These are phyloP conservation scores for Synergus japonicus DNA, from an alignment of 2,888 invertebrate genomes.

Conservation along the genomic window DNA sequence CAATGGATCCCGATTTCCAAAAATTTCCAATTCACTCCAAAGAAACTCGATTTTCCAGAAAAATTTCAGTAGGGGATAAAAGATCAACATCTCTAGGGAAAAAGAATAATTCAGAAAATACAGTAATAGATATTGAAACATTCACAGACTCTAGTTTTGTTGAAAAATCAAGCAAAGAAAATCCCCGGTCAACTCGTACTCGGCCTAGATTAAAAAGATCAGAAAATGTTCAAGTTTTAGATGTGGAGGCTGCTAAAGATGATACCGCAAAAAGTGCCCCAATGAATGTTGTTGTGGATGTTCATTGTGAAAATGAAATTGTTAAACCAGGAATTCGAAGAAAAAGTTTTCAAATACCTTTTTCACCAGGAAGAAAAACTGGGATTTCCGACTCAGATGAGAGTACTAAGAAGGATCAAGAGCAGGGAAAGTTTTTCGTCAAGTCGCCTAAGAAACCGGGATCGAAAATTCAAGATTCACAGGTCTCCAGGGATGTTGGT, in stretches of 20 bases:
- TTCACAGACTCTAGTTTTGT: neutral
- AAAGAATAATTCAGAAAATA: conserved; percentile 1
- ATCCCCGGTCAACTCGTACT: conserved; percentile 37
- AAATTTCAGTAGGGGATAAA: conserved; percentile 6
- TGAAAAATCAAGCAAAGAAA: conserved; percentile 25
- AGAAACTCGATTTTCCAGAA: conserved; percentile 18
- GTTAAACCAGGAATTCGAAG: neutral
- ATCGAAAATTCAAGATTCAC: neutral
- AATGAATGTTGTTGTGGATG: conserved; percentile 65
- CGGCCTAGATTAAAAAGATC: conserved; percentile 40
- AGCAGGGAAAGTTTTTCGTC: conserved; percentile 21
- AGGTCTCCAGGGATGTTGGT: neutral
- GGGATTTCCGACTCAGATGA: neutral
- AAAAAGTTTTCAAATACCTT: neutral
- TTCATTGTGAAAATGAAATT: conserved; percentile 59
- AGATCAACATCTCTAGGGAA: neutral
- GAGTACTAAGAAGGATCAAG: neutral
- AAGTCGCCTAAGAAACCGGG: conserved; percentile 42
- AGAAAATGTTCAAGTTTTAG: conserved; percentile 42
- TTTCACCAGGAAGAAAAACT: neutral
- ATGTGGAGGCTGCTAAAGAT: conserved; percentile 49
- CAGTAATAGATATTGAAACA: conserved; percentile 12
- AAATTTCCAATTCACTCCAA: neutral
- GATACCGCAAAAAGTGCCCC: conserved; percentile 43
- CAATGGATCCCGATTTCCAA: neutral